These are phyloP conservation scores for Margarornis squamiger DNA, from an alignment of 2,797 vertebrate species.

Conservation along the genomic window DNA sequence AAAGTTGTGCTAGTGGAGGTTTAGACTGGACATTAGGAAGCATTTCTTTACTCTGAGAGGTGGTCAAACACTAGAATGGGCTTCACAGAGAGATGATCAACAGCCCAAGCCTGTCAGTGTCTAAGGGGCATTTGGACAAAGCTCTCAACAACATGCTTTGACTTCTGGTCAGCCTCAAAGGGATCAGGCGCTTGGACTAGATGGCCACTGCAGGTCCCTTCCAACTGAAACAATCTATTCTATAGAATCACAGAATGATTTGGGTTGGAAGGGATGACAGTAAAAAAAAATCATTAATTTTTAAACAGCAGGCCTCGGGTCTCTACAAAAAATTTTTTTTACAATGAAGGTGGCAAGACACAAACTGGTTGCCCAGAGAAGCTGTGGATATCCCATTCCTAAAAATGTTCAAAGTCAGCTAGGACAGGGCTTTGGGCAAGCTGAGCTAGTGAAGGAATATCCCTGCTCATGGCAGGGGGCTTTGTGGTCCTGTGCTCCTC, in stretches of 20 bases:
- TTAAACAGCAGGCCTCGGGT: neutral
- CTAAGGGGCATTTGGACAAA: neutral
- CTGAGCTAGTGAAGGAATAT: neutral
- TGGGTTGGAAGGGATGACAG: neutral
- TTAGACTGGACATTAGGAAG: neutral
- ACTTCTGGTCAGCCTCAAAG: neutral
- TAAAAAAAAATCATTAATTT: neutral
- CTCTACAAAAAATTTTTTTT: neutral
- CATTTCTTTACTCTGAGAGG: neutral
- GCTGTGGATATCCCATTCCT: neutral
- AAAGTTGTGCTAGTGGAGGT: neutral
- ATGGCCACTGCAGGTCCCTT: neutral
- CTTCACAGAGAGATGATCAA: neutral
- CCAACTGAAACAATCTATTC: neutral
- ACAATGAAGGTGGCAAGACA: neutral
- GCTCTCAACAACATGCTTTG: neutral
- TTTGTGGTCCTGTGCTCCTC: neutral
- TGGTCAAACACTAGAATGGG: neutral
- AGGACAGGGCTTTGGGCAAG: neutral
- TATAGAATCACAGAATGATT: neutral
- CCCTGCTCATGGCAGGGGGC: accelerated
- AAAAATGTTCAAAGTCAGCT: neutral
- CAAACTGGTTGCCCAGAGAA: neutral
- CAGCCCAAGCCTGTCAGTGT: too few relatives aligned
- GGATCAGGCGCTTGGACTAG: neutral